These are phyloP conservation scores for Ormyrus nitidulus DNA, from an alignment of 2,888 invertebrate genomes.

Conservation along the genomic window DNA sequence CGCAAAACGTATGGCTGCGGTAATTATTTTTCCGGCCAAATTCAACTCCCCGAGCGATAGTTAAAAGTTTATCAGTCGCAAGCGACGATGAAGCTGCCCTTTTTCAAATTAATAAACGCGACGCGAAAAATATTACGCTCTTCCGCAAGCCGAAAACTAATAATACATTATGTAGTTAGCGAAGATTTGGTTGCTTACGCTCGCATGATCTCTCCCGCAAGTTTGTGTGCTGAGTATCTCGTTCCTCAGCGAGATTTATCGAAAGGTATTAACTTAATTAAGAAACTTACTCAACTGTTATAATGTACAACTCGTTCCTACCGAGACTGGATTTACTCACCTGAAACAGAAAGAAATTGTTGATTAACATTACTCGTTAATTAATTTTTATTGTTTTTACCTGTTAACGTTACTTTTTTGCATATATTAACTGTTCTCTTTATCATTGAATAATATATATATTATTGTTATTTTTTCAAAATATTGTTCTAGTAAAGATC, in stretches of 20 bases:
- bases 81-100: not conserved
- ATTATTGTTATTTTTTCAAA: no score
- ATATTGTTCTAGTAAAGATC: no score
- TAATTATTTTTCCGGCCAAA: no score
- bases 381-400: not conserved
- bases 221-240: constrained; percentile 11
- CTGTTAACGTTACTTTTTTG: no score
- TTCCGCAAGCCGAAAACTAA: no score
- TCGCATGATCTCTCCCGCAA: constrained; percentile 2
- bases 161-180: not conserved
- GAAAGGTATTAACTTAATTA: constrained; percentile 33
- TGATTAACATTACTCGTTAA: not conserved
- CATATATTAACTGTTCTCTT: not conserved
- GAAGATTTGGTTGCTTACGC: constrained; percentile 18
- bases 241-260: constrained; percentile 22
- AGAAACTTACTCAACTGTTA: constrained; percentile 42
- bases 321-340: constrained; percentile 24
- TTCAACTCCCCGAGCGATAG: no score
- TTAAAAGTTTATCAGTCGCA: no score
- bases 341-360: constrained; percentile 36
- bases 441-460: no score
- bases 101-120: not conserved
- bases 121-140: no score
- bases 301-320: constrained; percentile 6
- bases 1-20: no score